Base-by-base conservation (phyloP, 2,888 invertebrate species). In the Bruchidius siliquastri region DNA sequence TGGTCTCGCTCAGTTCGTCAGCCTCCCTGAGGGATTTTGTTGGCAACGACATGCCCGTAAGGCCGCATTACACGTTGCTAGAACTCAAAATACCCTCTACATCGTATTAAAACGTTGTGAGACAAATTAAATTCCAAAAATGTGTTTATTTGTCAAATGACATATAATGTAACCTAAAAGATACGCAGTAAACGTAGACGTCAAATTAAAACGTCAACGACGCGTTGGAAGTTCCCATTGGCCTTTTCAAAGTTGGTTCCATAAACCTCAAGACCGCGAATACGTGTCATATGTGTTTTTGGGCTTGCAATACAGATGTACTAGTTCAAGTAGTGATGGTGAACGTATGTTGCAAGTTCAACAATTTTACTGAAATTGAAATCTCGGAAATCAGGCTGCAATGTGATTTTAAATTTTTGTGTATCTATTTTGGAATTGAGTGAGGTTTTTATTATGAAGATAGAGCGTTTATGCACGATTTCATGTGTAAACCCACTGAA, bases 11-110 rank as follows among this genome's bases (percentile, higher is more conserved):
- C 74, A 72, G 73, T 73, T 67, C 75, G 74, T 76, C 76, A 77
- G 79, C 76, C 78, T 76, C 78, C 75, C 72, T 77, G 72, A 75
- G 77, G 76, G 75, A 74, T 77, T 74, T 78, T 72, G 77, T 75
- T 78, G 77, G 75, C 74, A 77, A 78, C 78, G 77, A 77, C 81
- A 81, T 81, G 71, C 79, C 81, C 80, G 77, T 76, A 76, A 68
- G 77, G 74, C 77, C 22, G 77, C 81, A 81, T 81, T 76, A 78
- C 77, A 76, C 68, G 22, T 68, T 68, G 68, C 21, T 68, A 13
- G 68, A 21, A 8, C 18, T 8, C 49, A 8, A 49, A 49, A 49
- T 13, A 49, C 18, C 18, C 0, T 49, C 49, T 49, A 49, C 49
- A 49, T 49, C 49, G 49, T 49, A 49, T 18, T 13, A 49, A 13